phyloP scores from a whole-genome alignment of 2,797 vertebrate genomes.

The Acrossocheilus wenchowensis region DNA sequence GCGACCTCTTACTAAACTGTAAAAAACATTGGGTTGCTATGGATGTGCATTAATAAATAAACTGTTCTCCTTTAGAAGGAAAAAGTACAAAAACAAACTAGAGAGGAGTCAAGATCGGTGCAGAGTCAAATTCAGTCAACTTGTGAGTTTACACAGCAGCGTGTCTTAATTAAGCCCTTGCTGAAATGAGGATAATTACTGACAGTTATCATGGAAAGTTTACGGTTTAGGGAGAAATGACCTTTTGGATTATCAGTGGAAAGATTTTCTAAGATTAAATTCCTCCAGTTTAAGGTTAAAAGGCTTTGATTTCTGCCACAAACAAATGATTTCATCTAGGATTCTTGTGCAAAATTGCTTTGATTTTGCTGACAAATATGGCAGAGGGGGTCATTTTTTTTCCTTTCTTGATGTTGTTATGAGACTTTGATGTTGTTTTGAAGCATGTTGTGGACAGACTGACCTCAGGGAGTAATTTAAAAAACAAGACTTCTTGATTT shows the following conservation, averaged over 20 bases:
- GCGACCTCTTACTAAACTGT: not conserved
- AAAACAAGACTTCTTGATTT: not conserved
- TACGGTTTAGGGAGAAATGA: not conserved
- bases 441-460: constrained; percentile 5
- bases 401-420: constrained; percentile 6
- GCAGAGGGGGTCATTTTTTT: not conserved
- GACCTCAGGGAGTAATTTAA: not conserved
- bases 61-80: not conserved
- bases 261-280: constrained; percentile 19
- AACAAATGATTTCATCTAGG: constrained; percentile 51
- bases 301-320: constrained; percentile 21
- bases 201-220: constrained; percentile 15
- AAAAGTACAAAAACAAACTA: constrained; percentile 46
- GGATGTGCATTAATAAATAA: constrained; percentile 5
- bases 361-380: constrained; percentile 7
- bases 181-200: constrained; percentile 23
- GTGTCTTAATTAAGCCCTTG: not conserved
- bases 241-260: constrained; percentile 13
- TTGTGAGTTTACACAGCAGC: constrained; percentile 4
- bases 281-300: constrained; percentile 1
- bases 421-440: constrained; percentile 24
- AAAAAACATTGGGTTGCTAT: constrained; percentile 45
- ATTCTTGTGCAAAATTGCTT: not conserved
- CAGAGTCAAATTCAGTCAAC: not conserved
- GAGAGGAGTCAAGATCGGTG: constrained; percentile 15